Evolutionary conservation across 2,113 vertebrate genomes (phyloP).

Genomic region (Gymnarchus niloticus): DNA sequence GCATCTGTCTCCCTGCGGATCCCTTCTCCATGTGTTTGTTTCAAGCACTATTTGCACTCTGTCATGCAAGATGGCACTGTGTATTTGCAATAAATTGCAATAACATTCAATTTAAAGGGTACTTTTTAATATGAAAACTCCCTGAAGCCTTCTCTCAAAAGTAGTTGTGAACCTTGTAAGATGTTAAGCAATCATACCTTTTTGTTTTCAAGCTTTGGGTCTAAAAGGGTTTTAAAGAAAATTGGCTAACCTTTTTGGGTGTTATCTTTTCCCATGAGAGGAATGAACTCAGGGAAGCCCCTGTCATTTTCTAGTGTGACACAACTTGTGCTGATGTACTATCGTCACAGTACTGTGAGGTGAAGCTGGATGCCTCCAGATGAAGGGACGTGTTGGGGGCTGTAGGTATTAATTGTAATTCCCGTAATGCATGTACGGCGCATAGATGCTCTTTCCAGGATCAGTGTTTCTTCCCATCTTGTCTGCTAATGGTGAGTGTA

Average conservation of each 20-base stretch:
- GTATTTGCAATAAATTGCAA: neutral
- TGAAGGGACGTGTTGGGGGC: neutral
- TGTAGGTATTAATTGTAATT: conserved; percentile 1
- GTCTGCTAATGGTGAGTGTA: neutral
- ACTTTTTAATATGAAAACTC: neutral
- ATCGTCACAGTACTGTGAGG: neutral
- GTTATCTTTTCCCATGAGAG: too few species aligned
- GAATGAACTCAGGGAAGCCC: neutral
- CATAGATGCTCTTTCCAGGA: neutral
- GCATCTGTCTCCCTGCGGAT: neutral
- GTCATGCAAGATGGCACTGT: neutral
- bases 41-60: too few species aligned
- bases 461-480: neutral
- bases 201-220: too few species aligned
- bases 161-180: too few species aligned
- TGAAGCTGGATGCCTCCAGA: neutral
- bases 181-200: too few species aligned
- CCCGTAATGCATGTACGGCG: neutral
- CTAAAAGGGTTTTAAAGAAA: too few species aligned
- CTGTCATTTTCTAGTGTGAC: neutral
- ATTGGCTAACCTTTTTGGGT: too few species aligned
- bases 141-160: neutral
- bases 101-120: neutral
- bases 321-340: neutral
- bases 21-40: neutral